Evolutionary conservation across 2,113 vertebrate species (phyloP), one percentile per base, ranked within the genome.

Genomic region (Alaudala cheleensis): DNA sequence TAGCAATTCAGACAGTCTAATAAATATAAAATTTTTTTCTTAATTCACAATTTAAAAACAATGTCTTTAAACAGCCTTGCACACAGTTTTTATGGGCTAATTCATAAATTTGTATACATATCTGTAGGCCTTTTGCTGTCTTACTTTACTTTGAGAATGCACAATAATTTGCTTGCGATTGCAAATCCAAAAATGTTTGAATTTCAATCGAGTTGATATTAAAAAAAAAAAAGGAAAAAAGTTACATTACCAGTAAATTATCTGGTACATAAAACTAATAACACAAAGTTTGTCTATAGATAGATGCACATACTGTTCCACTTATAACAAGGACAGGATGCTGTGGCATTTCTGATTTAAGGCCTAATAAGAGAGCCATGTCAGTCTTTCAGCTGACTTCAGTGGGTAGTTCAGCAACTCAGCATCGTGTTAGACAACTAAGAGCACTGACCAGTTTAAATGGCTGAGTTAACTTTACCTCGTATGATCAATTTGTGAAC

Each of bases 401-500:
- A 16, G 53, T 9, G 80, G 22, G n/a, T 64, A 5, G 34, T 56
- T 3, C 12, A 77, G 11, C 12, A 80, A 45, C n/a, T 83, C 26
- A 10, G 2, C 5, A 5, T 25, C 37, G 9, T 14, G 23, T 47
- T 85, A 42, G 4, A 12, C 53, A 65, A 1, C 29, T 57, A 39
- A 47, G 13, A 40, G 11, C 8, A 10, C 8, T 26, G 47, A 37
- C 5, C 12, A 14, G 3, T 53, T 90, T n/a, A 57, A 88, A 40
- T 49, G 10, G 4, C 20, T 16, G 3, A 54, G 24, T 42, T 49
- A 73, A 49, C 26, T 72, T 44, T 34, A 39, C 45, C 26, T 88
- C 1, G 0, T 49, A 3, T 20, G 8, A 14, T 61, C 6, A 14
- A 4, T 8, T 57, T 0, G 0, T 50, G 29, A 80, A 39, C 42